These are phyloP conservation scores for Oscheius sp. DNA, from an alignment of 2,888 invertebrate species.

Conservation along the genomic window DNA sequence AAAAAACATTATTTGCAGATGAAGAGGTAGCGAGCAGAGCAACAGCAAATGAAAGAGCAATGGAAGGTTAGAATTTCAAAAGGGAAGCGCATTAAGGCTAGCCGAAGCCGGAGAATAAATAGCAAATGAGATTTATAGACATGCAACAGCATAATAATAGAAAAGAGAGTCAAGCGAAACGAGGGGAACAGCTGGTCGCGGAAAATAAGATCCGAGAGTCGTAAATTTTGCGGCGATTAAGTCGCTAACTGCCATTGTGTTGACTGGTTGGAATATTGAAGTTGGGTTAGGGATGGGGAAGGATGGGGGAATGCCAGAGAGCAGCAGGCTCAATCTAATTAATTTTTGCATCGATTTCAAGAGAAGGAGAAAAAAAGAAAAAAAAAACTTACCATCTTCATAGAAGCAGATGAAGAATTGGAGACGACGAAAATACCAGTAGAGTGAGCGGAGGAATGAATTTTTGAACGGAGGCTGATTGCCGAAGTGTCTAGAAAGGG, in stretches of 20 bases:
- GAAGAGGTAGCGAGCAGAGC: too few relatives aligned
- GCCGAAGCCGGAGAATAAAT: not conserved
- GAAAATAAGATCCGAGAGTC: too few relatives aligned
- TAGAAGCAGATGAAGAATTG: slow-evolving; percentile 65
- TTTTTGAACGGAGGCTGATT: slow-evolving; percentile 49
- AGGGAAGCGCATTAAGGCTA: not conserved
- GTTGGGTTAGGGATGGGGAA: not conserved
- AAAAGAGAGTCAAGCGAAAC: not conserved
- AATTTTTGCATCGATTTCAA: not conserved
- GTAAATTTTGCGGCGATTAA: too few relatives aligned
- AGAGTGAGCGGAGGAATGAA: slow-evolving; percentile 47
- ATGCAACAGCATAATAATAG: not conserved
- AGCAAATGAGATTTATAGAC: slow-evolving; percentile 1
- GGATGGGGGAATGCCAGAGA: not conserved
- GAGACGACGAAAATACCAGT: slow-evolving; percentile 59
- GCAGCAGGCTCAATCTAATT: too few relatives aligned
- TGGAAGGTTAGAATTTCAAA: not conserved
- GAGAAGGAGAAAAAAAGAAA: not conserved
- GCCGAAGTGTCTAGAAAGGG: slow-evolving; percentile 57
- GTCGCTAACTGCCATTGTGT: too few relatives aligned
- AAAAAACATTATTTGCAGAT: slow-evolving; percentile 9
- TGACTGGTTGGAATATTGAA: too few relatives aligned
- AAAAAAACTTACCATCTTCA: slow-evolving; percentile 52
- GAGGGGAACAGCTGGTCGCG: too few relatives aligned
- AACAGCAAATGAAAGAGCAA: not conserved